phyloP scores from a whole-genome alignment of 2,113 vertebrate species.

The Macquaria ambigua region DNA sequence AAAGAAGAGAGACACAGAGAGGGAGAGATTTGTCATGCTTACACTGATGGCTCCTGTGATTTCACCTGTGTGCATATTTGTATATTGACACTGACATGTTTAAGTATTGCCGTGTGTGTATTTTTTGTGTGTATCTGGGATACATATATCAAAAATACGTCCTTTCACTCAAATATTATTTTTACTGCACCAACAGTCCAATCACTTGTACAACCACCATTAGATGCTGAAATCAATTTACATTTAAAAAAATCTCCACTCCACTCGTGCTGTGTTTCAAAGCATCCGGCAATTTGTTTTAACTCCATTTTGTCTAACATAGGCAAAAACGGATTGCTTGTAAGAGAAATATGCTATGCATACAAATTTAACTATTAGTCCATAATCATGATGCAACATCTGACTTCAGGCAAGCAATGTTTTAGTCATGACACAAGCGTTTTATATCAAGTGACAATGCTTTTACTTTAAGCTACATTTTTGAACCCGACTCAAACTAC shows the following conservation, averaged over 20 bases:
- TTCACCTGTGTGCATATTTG: conserved; percentile 26
- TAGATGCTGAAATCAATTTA: conserved; percentile 6
- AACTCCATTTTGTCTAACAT: conserved; percentile 10
- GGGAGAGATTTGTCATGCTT: conserved; percentile 51
- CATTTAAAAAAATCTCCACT: neutral
- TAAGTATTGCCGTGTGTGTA: neutral
- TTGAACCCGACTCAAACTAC: neutral
- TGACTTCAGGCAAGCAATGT: conserved; percentile 35
- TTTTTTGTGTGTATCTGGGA: neutral
- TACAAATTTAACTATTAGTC: neutral
- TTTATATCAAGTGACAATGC: neutral
- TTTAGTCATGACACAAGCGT: neutral
- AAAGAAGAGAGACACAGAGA: neutral
- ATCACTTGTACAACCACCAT: neutral
- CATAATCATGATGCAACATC: conserved; percentile 48
- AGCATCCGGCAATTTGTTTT: neutral
- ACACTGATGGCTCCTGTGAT: conserved; percentile 33
- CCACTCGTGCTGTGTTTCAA: neutral
- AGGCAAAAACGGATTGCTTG: neutral
- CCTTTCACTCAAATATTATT: conserved; percentile 4
- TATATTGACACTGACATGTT: conserved; percentile 28
- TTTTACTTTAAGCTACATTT: neutral
- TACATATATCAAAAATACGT: neutral
- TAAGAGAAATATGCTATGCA: neutral
- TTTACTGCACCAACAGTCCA: neutral